Percentiles rank a stretch among this genome's conserved stretches.
Evolutionary conservation across 2,113 vertebrate genomes (phyloP).

Genomic region (Rhinoderma darwinii): DNA sequence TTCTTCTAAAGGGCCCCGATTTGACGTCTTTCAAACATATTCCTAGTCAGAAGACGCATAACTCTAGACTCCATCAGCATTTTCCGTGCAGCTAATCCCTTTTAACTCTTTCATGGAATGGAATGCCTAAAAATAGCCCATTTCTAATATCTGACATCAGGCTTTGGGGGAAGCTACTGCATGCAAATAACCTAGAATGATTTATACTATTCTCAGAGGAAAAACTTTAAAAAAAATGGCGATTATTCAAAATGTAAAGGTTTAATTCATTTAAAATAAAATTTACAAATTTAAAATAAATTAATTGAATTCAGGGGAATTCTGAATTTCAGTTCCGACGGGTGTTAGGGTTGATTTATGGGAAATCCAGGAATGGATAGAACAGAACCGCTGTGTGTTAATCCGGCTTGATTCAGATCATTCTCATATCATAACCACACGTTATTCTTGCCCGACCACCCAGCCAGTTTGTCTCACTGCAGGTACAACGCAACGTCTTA

Average conservation of each 20-base stretch:
- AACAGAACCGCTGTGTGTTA: not conserved
- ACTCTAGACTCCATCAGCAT: conserved; percentile 63
- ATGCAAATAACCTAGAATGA: not conserved
- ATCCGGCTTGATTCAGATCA: not conserved
- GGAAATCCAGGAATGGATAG: not conserved
- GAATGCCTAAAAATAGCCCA: conserved; percentile 33
- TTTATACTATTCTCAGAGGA: not conserved
- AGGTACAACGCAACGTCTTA: not conserved
- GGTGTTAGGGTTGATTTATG: not conserved
- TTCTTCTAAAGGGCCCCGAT: conserved; percentile 79
- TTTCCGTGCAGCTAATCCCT: conserved; percentile 69
- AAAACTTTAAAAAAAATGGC: not conserved
- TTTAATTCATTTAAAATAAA: not conserved
- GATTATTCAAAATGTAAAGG: not conserved
- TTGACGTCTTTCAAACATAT: conserved; percentile 74
- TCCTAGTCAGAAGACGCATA: conserved; percentile 68
- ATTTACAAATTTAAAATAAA: not conserved
- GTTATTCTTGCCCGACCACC: not conserved
- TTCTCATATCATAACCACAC: not conserved
- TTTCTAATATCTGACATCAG: conserved; percentile 4
- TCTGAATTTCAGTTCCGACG: not conserved
- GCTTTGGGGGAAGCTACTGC: conserved; percentile 36
- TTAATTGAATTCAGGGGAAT: too few relatives aligned
- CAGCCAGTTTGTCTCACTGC: not conserved
- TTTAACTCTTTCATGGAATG: conserved; percentile 67